Evolutionary conservation across 2,797 vertebrate species (phyloP).

Genomic region (Pristis pectinata): DNA sequence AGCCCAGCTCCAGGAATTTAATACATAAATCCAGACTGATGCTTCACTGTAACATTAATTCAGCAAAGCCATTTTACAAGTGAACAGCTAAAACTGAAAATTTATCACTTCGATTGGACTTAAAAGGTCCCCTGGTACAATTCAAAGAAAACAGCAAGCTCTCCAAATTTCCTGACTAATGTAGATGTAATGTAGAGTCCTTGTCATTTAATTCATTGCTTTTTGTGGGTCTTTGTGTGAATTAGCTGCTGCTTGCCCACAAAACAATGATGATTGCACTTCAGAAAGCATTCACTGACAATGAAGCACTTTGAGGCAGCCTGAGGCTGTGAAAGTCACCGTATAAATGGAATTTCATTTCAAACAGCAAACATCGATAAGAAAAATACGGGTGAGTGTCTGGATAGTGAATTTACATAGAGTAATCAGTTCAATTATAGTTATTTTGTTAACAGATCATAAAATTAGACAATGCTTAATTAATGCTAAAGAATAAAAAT

Average conservation of each 20-base stretch:
- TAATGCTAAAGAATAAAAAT: neutral
- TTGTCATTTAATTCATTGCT: neutral
- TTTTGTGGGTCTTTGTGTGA: too few species aligned
- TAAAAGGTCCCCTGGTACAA: too few species aligned
- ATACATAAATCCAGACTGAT: neutral
- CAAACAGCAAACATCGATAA: neutral
- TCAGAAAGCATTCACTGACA: too few species aligned
- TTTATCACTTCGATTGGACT: neutral
- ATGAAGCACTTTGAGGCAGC: too few species aligned
- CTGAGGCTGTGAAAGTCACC: too few species aligned
- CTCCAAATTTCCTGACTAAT: neutral
- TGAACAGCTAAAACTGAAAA: neutral
- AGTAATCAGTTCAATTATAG: neutral
- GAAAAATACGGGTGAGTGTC: neutral
- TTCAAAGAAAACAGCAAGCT: neutral
- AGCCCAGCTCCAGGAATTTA: neutral
- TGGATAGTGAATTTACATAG: neutral
- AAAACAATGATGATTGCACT: too few species aligned
- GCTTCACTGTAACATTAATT: neutral
- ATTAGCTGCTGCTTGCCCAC: too few species aligned
- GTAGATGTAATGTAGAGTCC: too few species aligned
- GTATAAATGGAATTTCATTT: neutral
- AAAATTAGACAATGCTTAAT: neutral
- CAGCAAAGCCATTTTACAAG: neutral
- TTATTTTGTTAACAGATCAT: neutral